phyloP scores from a whole-genome alignment of 1,140 invertebrate species.

The Pteromalus puparum region DNA sequence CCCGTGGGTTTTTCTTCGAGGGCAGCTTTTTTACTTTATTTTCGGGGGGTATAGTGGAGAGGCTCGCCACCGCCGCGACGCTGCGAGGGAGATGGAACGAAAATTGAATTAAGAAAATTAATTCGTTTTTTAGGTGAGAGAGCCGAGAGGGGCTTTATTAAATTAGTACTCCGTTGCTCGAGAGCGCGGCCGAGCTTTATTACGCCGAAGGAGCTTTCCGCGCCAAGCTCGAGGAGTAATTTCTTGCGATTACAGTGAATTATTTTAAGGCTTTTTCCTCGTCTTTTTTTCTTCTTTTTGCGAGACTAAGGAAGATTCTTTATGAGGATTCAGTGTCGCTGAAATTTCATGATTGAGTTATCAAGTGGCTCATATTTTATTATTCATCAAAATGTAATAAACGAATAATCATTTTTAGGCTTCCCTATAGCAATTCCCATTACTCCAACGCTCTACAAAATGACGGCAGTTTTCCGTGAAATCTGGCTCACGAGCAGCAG shows the following conservation, averaged over 20 bases:
- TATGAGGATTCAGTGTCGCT: background rate
- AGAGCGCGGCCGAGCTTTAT: conserved; percentile 34
- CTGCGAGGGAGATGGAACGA: conserved; percentile 37
- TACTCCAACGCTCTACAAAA: too few relatives aligned
- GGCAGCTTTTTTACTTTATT: conserved; percentile 10
- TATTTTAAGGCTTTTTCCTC: conserved; percentile 4
- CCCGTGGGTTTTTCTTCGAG: background rate
- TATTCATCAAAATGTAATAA: too few relatives aligned
- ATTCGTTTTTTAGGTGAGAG: conserved; percentile 45
- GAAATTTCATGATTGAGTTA: too few relatives aligned
- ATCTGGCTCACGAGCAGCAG: too few relatives aligned
- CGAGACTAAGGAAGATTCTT: background rate
- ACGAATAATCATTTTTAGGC: too few relatives aligned
- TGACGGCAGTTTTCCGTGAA: too few relatives aligned
- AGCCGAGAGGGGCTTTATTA: conserved; percentile 40
- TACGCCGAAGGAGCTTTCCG: conserved; percentile 28
- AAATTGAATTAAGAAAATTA: conserved; percentile 54
- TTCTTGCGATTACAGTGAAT: conserved; percentile 40
- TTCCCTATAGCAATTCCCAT: too few relatives aligned
- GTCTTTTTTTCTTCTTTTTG: background rate
- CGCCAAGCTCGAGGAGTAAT: conserved; percentile 17
- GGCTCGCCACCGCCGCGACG: background rate
- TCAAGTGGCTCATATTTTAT: too few relatives aligned
- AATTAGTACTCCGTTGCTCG: conserved; percentile 43
- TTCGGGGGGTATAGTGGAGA: background rate